phyloP scores from a whole-genome alignment of 2,888 invertebrate species.

The Oligia latruncula region DNA sequence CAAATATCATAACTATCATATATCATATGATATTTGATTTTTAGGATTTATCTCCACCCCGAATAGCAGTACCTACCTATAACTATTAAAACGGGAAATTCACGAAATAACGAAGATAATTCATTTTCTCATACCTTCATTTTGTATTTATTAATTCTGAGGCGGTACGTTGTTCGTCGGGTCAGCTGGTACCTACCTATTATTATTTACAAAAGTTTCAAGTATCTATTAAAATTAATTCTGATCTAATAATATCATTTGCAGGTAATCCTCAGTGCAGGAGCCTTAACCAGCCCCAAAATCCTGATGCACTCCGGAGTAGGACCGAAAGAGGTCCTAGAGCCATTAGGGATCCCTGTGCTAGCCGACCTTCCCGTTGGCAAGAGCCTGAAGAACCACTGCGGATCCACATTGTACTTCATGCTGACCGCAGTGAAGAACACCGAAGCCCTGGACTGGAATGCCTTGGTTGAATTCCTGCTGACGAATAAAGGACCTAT shows the following conservation, averaged over 20 bases:
- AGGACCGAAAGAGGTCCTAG: slow-evolving; percentile 89
- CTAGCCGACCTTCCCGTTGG: slow-evolving; percentile 92
- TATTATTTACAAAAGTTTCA: not conserved
- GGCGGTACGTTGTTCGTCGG: no score
- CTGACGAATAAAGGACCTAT: slow-evolving; percentile 89
- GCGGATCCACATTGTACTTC: slow-evolving; percentile 90
- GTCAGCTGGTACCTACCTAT: not conserved
- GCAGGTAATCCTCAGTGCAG: slow-evolving; percentile 90
- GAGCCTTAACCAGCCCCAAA: slow-evolving; percentile 92
- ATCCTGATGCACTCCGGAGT: slow-evolving; percentile 91
- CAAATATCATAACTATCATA: no score
- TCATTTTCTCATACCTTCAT: no score
- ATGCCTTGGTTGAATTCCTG: slow-evolving; percentile 89
- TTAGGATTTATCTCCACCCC: no score
- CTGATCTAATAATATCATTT: slow-evolving; percentile 1
- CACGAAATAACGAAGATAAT: no score
- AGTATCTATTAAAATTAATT: not conserved
- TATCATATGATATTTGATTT: no score
- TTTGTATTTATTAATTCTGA: no score
- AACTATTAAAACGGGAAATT: no score
- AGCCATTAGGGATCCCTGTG: slow-evolving; percentile 87
- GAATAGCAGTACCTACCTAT: no score
- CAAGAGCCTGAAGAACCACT: slow-evolving; percentile 91
- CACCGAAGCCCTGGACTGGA: slow-evolving; percentile 90
- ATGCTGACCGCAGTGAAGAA: slow-evolving; percentile 83